Conservation (phyloP, 2,888 invertebrate genomes). For the Lissocephala sabroskyi region DNA sequence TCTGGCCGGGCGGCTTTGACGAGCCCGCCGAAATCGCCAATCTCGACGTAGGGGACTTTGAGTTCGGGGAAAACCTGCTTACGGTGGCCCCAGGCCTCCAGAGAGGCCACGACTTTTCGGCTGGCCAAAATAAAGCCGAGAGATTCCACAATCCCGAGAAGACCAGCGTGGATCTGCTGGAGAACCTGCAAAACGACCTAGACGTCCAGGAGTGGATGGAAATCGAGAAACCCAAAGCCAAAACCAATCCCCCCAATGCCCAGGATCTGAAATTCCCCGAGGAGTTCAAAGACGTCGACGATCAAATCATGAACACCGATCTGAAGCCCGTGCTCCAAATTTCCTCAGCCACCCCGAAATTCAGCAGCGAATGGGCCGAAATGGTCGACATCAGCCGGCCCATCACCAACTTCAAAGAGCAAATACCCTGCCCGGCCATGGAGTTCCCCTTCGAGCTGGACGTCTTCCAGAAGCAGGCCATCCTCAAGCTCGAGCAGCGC, state of each 20-base stretch:
- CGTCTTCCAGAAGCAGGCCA: slow-evolving; percentile 97
- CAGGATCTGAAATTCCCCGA: slow-evolving; percentile 21
- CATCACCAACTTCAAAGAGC: slow-evolving; percentile 85
- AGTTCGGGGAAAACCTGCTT: slow-evolving; percentile 71
- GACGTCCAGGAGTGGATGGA: slow-evolving; percentile 70
- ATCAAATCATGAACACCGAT: slow-evolving; percentile 67
- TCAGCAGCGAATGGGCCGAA: slow-evolving; percentile 86
- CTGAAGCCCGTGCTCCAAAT: slow-evolving; percentile 80
- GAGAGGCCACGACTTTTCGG: slow-evolving; percentile 75
- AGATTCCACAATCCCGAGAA: slow-evolving; percentile 4
- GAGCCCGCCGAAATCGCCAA: slow-evolving; percentile 74
- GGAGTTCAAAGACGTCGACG: slow-evolving; percentile 63
- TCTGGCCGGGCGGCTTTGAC: slow-evolving; percentile 89
- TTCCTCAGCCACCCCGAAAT: slow-evolving; percentile 73
- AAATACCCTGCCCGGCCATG: slow-evolving; percentile 88
- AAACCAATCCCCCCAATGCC: background rate
- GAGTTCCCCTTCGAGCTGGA: slow-evolving; percentile 94
- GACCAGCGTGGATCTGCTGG: slow-evolving; percentile 63
- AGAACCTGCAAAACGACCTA: slow-evolving; percentile 63
- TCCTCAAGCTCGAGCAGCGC: slow-evolving; percentile 92
- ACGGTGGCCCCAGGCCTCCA: slow-evolving; percentile 81
- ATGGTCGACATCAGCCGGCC: slow-evolving; percentile 87
- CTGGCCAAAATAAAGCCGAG: background rate
- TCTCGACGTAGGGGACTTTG: slow-evolving; percentile 69
- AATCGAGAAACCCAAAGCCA: slow-evolving; percentile 32